Conservation (phyloP, 1,140 invertebrate genomes). For the Kradibia gibbosae region DNA sequence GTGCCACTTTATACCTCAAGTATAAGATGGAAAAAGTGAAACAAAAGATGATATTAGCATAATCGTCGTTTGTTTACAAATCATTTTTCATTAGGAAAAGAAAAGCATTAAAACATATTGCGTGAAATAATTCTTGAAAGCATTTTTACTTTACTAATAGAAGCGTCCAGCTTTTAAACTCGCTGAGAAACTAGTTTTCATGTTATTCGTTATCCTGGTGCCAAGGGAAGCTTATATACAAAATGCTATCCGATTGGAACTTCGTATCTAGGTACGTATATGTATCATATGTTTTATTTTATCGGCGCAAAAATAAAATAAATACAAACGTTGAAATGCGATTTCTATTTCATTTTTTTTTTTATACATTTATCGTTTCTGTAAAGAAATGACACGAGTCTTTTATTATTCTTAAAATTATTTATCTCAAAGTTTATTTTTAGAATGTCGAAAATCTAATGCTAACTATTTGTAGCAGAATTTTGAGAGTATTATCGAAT, state of each 20-base stretch:
- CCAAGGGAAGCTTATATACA: neutral
- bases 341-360: neutral
- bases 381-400: too few relatives aligned
- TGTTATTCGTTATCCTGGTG: constrained; percentile 1
- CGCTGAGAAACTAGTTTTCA: constrained; percentile 1
- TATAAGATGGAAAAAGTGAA: constrained; percentile 11
- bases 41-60: constrained; percentile 23
- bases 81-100: constrained; percentile 32
- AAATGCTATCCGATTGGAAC: constrained; percentile 32
- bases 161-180: neutral
- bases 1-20: neutral
- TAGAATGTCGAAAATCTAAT: too few relatives aligned
- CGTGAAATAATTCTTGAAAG: neutral
- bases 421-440: too few relatives aligned
- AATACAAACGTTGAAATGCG: neutral
- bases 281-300: constrained; percentile 20
- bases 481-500: too few relatives aligned
- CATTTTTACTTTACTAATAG: constrained; percentile 13
- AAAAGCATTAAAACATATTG: neutral
- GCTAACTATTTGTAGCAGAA: too few relatives aligned
- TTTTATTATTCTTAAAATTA: too few relatives aligned
- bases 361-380: neutral
- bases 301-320: neutral
- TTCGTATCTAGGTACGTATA: constrained; percentile 26
- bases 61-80: constrained; percentile 46